Percentiles rank a stretch among this genome's conserved stretches.
Conservation (phyloP, 92 coral and sea anemone species). For the Plumapathes pennacea region DNA sequence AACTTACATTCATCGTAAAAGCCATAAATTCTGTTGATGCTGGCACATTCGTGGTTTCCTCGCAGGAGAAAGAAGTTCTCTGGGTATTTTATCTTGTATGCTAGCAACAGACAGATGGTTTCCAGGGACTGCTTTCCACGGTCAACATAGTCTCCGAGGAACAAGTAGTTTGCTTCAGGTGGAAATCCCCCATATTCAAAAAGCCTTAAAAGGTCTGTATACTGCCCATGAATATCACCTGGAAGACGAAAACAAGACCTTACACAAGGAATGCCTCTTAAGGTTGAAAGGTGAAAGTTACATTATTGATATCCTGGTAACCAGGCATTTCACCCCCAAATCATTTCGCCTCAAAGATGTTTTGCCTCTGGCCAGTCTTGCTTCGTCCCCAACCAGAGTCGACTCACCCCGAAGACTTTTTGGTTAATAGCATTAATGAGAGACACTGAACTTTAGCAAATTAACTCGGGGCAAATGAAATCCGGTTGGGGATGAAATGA, state of each 20-base stretch:
- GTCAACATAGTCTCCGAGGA: constrained; percentile 98
- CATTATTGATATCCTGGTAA: too few species aligned
- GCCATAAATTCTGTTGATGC: constrained; percentile 98
- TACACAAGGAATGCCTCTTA: neutral
- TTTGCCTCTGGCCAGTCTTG: too few species aligned
- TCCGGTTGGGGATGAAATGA: too few species aligned
- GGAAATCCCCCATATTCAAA: constrained; percentile 99
- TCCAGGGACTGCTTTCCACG: constrained; percentile 98
- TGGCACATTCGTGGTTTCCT: constrained; percentile 99
- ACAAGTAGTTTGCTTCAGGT: constrained; percentile 96
- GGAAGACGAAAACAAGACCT: neutral
- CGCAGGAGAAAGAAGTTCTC: constrained; percentile 97
- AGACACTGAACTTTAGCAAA: too few species aligned
- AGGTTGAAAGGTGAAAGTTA: too few species aligned
- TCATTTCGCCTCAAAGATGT: too few species aligned
- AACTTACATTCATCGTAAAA: constrained; percentile 99
- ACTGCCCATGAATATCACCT: constrained; percentile 99
- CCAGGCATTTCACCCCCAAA: too few species aligned
- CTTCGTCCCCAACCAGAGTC: too few species aligned
- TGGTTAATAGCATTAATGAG: too few species aligned
- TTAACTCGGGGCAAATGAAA: too few species aligned
- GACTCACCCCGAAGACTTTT: too few species aligned
- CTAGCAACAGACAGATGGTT: constrained; percentile 92
- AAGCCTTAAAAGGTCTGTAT: constrained; percentile 91
- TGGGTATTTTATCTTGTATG: constrained; percentile 98